Conservation (phyloP, 2,113 vertebrate species). For the Coracopsis vasa region DNA sequence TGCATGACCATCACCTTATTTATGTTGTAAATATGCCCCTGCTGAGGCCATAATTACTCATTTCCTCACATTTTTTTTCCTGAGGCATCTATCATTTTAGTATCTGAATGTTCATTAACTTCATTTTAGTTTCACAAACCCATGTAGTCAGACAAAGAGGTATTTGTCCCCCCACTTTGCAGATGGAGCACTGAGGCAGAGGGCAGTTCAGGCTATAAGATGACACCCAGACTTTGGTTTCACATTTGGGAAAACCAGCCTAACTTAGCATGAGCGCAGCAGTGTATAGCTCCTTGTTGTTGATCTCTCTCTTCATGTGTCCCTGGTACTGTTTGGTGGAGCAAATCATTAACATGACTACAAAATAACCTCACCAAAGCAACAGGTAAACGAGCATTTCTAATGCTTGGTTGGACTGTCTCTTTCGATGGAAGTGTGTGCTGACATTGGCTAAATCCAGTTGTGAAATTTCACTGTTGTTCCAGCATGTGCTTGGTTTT, state of each 20-base stretch:
- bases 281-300: background rate
- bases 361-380: background rate
- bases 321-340: background rate
- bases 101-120: background rate
- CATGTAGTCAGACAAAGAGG: background rate
- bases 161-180: background rate
- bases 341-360: background rate
- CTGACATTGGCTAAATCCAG: background rate
- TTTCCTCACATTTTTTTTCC: background rate
- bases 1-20: background rate
- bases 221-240: background rate
- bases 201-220: background rate
- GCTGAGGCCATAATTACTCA: background rate
- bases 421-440: background rate
- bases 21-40: background rate
- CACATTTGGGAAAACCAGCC: background rate
- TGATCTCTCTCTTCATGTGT: background rate
- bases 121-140: background rate
- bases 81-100: background rate
- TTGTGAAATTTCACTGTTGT: fast-evolving
- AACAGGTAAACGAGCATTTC: background rate
- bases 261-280: background rate
- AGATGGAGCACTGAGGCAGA: background rate
- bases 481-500: background rate
- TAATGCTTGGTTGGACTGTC: background rate